These are phyloP conservation scores for Drosophila grimshawi DNA, from an alignment of 1,140 invertebrate genomes.

Conservation along the genomic window DNA sequence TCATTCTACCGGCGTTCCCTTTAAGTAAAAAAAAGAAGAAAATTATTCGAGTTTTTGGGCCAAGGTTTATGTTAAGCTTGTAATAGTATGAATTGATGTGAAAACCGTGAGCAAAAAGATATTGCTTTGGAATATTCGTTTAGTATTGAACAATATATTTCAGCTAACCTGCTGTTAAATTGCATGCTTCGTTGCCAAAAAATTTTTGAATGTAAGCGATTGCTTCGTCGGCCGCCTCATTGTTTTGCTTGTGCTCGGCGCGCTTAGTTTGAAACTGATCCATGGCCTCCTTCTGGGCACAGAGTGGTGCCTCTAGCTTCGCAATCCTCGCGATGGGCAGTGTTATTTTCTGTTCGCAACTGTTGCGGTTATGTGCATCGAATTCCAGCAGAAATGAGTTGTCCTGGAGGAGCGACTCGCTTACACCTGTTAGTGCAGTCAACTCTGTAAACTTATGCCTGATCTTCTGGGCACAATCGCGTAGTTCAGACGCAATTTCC, in stretches of 20 bases:
- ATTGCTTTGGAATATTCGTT: neutral
- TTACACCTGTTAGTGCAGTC: slow-evolving; percentile 34
- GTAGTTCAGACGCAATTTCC: slow-evolving; percentile 20
- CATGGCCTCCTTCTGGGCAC: slow-evolving; percentile 55
- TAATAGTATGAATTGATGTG: no score
- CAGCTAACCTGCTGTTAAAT: slow-evolving; percentile 21
- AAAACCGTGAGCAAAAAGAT: no score
- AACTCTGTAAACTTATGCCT: slow-evolving; percentile 26
- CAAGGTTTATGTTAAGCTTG: no score
- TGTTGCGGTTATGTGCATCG: slow-evolving; percentile 42
- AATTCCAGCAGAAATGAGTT: slow-evolving; percentile 58
- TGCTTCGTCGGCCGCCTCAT: slow-evolving; percentile 48
- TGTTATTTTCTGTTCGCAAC: slow-evolving; percentile 31
- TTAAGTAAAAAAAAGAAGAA: neutral
- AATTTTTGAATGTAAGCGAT: slow-evolving; percentile 39
- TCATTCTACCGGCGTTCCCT: slow-evolving; percentile 36
- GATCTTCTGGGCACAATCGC: slow-evolving; percentile 33
- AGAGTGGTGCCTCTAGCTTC: slow-evolving; percentile 42
- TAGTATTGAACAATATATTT: neutral
- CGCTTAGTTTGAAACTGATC: slow-evolving; percentile 64
- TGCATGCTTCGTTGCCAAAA: slow-evolving; percentile 11
- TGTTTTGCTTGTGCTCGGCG: slow-evolving; percentile 37
- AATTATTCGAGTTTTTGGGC: no score
- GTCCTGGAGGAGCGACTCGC: slow-evolving; percentile 28
- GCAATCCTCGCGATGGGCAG: slow-evolving; percentile 10